These are phyloP conservation scores for Carabus problematicus DNA, from an alignment of 2,888 invertebrate species.

Conservation along the genomic window DNA sequence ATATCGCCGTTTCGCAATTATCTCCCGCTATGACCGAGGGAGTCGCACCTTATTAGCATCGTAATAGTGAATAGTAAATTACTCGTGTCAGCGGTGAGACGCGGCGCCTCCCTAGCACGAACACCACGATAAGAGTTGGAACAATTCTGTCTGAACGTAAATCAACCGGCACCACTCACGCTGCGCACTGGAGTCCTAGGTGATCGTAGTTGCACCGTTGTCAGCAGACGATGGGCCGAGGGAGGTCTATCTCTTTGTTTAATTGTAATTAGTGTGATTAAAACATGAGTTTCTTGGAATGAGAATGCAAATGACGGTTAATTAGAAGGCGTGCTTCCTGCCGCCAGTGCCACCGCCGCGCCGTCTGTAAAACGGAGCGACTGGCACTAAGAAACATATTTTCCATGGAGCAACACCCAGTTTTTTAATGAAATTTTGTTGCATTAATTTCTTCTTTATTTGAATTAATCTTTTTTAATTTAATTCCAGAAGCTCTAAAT, in stretches of 20 bases:
- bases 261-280: slow-evolving; percentile 45
- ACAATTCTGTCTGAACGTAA: slow-evolving; percentile 20
- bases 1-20: slow-evolving; percentile 7
- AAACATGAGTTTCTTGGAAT: slow-evolving; percentile 45
- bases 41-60: slow-evolving; percentile 17
- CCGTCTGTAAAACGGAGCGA: too few relatives aligned
- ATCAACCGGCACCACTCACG: slow-evolving; percentile 15
- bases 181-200: not conserved
- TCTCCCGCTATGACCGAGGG: slow-evolving; percentile 4
- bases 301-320: slow-evolving; percentile 45
- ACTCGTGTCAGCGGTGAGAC: slow-evolving; percentile 18
- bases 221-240: not conserved
- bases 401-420: too few relatives aligned
- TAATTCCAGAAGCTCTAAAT: too few relatives aligned
- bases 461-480: too few relatives aligned
- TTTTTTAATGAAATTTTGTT: too few relatives aligned
- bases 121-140: slow-evolving; percentile 11
- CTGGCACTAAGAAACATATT: too few relatives aligned
- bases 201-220: slow-evolving; percentile 7
- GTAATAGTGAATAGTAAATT: slow-evolving; percentile 21
- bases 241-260: slow-evolving; percentile 18
- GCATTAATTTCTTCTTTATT: too few relatives aligned
- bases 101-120: slow-evolving; percentile 3
- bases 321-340: slow-evolving; percentile 43
- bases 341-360: not conserved